Conservation (phyloP, 2,888 invertebrate species). For the Drosophila maculinotata region DNA sequence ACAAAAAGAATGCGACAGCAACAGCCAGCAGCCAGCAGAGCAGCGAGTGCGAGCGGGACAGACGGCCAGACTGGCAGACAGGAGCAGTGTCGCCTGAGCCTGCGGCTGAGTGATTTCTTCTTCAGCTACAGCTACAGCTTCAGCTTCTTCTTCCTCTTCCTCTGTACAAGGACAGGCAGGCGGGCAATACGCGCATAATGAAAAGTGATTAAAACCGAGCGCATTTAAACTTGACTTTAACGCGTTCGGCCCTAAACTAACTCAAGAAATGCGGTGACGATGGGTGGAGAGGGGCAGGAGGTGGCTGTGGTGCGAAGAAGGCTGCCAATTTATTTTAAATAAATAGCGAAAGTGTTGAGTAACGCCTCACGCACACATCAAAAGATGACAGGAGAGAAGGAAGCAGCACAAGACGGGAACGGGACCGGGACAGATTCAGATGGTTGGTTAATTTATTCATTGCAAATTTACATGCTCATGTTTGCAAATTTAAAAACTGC, state of each 20-base stretch:
- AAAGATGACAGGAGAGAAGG: neutral
- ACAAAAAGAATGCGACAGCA: conserved; percentile 36
- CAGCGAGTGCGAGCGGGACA: neutral
- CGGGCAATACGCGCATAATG: conserved; percentile 55
- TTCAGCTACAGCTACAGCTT: too few relatives aligned
- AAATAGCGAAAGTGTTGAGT: conserved; percentile 78
- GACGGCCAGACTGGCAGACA: neutral
- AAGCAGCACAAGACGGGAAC: conserved; percentile 4
- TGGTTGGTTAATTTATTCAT: conserved; percentile 76
- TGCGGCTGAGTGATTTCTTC: conserved; percentile 59
- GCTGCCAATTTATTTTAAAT: conserved; percentile 72
- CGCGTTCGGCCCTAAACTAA: conserved; percentile 21
- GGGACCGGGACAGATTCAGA: conserved; percentile 28
- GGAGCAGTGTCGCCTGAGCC: conserved; percentile 39
- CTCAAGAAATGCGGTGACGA: neutral
- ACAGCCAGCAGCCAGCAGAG: neutral
- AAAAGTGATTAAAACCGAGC: conserved; percentile 73
- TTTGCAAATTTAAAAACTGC: conserved; percentile 78
- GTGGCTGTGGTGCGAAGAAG: neutral
- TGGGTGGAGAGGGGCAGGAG: neutral
- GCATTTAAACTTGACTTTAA: conserved; percentile 42
- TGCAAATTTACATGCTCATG: conserved; percentile 80
- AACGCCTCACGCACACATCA: conserved; percentile 27
- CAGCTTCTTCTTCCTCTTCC: neutral
- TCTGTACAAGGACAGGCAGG: conserved; percentile 52